A percentile compares a stretch with the other conserved stretches of the same genome.
These are phyloP conservation scores for Antechinus flavipes DNA, from an alignment of 2,113 vertebrate genomes.

Conservation along the genomic window DNA sequence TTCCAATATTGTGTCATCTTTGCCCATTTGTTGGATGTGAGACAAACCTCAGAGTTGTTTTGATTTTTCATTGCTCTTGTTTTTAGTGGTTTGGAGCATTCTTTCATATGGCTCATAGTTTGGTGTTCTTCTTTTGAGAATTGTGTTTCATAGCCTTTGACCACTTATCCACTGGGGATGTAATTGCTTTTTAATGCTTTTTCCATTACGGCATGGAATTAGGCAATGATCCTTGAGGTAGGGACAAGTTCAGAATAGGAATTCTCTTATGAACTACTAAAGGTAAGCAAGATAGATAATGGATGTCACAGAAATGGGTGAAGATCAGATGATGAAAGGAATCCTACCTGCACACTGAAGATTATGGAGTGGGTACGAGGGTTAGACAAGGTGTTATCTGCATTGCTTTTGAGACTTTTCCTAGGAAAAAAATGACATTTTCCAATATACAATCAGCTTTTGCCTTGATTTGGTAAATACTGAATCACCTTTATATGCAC, in stretches of 20 bases:
- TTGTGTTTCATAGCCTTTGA: slow-evolving; percentile 2
- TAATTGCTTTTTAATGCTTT: neutral
- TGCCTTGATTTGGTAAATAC: neutral
- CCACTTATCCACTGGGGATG: neutral
- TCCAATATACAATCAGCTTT: neutral
- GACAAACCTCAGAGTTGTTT: neutral
- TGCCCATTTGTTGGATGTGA: neutral
- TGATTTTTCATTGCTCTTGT: neutral
- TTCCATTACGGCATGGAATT: neutral
- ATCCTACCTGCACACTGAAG: neutral
- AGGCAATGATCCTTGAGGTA: neutral
- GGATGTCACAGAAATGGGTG: neutral
- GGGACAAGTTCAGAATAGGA: neutral
- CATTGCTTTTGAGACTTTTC: neutral
- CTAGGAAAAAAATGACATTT: neutral
- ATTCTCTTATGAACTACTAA: neutral
- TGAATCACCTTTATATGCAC: neutral
- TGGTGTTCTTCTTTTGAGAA: neutral
- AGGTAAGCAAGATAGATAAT: neutral
- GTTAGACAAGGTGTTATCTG: neutral
- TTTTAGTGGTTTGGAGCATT: neutral
- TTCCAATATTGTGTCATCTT: neutral
- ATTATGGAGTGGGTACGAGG: neutral
- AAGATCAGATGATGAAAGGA: neutral
- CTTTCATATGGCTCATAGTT: neutral